A percentile compares a stretch with the other conserved stretches of the same genome.
These are phyloP conservation scores for Eupithecia dodoneata DNA, from an alignment of 2,888 invertebrate species.

Conservation along the genomic window DNA sequence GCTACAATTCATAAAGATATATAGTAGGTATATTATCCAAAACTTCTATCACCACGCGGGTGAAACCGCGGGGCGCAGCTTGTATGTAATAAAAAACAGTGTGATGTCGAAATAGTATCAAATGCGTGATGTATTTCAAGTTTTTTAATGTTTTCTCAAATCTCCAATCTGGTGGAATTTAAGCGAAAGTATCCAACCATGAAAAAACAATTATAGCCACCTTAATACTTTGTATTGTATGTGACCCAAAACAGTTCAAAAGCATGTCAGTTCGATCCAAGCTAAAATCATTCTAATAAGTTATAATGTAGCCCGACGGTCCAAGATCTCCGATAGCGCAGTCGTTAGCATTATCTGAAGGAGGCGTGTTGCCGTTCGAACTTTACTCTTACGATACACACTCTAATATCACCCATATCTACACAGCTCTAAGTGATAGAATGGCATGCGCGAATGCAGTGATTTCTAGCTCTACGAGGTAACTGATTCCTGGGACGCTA, in stretches of 20 bases:
- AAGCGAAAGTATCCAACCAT: neutral
- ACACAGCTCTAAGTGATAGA: constrained; percentile 24
- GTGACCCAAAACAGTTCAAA: neutral
- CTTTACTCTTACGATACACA: constrained; percentile 30
- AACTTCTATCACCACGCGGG: too few relatives aligned
- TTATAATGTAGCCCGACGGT: constrained; percentile 48
- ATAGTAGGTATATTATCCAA: too few relatives aligned
- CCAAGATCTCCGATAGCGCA: constrained; percentile 62
- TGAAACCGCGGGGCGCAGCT: too few relatives aligned
- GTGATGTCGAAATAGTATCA: neutral
- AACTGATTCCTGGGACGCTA: constrained; percentile 43
- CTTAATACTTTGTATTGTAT: neutral
- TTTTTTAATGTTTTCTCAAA: neutral
- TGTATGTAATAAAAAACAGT: neutral
- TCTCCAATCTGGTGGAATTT: neutral
- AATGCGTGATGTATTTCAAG: too few relatives aligned
- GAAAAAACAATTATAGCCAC: neutral
- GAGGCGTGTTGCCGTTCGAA: constrained; percentile 50
- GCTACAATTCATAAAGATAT: too few relatives aligned
- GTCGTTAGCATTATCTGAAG: constrained; percentile 68
- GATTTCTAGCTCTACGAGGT: constrained; percentile 43
- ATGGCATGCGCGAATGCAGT: constrained; percentile 34
- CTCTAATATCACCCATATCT: constrained; percentile 29
- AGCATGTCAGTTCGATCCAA: constrained; percentile 38
- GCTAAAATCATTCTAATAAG: constrained; percentile 51